A percentile compares a stretch with the other conserved stretches of the same genome.
Evolutionary conservation across 2,888 invertebrate genomes (phyloP).

Genomic region (Meteorus cinctellus): DNA sequence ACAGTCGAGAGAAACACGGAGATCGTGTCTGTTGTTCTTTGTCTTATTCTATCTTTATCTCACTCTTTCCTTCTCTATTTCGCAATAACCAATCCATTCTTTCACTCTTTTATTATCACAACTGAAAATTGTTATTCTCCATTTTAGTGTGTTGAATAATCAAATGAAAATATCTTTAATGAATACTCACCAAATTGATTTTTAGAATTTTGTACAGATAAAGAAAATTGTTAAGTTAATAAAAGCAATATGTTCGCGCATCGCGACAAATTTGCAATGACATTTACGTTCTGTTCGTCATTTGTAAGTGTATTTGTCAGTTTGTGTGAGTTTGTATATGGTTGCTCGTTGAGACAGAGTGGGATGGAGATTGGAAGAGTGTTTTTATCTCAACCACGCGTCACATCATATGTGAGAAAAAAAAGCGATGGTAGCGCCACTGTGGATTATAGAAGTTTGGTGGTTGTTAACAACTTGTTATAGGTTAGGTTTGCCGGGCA

Average conservation of each 20-base stretch:
- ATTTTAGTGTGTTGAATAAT: neutral
- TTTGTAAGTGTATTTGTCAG: slow-evolving; percentile 1
- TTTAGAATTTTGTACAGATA: slow-evolving; percentile 1
- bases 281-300: slow-evolving; percentile 28
- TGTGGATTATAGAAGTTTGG: neutral
- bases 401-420: neutral
- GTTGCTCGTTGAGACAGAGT: neutral
- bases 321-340: neutral
- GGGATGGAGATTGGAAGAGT: slow-evolving; percentile 1
- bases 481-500: too few species aligned
- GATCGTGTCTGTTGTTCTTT: slow-evolving; percentile 8
- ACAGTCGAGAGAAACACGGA: neutral
- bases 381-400: neutral
- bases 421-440: slow-evolving; percentile 2
- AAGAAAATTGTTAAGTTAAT: slow-evolving; percentile 28
- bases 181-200: neutral
- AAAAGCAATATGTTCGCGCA: slow-evolving; percentile 26
- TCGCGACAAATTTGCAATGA: slow-evolving; percentile 34
- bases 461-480: neutral
- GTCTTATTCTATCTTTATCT: neutral
- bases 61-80: neutral
- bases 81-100: neutral
- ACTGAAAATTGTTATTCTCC: neutral
- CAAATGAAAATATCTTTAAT: neutral
- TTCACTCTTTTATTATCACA: neutral